Conservation (phyloP, 2,888 invertebrate genomes). For the Laothoe populi region DNA sequence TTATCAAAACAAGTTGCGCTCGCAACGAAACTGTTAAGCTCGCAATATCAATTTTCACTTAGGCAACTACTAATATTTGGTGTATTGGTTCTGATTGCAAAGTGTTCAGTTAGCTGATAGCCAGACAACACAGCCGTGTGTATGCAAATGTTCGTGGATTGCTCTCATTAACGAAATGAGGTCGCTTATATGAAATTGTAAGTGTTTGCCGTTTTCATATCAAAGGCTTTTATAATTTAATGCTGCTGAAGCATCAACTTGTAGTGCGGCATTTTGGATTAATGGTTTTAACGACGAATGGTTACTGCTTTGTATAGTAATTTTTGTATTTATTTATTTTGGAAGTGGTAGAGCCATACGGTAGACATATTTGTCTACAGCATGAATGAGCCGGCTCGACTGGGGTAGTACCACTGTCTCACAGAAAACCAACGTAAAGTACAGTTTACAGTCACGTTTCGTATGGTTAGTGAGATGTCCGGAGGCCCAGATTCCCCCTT, state of each 20-base stretch:
- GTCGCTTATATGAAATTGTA: conserved; percentile 64
- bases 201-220: conserved; percentile 35
- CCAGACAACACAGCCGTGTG: conserved; percentile 50
- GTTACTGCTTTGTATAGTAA: neutral
- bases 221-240: conserved; percentile 22
- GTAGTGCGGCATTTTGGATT: neutral
- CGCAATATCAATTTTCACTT: conserved; percentile 46
- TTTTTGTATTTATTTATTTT: no score
- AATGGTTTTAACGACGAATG: no score
- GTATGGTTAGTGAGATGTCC: no score
- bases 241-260: neutral
- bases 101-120: conserved; percentile 69
- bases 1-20: conserved; percentile 11
- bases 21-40: conserved; percentile 36
- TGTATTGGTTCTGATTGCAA: conserved; percentile 65
- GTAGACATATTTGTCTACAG: no score
- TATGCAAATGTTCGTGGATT: conserved; percentile 74
- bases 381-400: no score
- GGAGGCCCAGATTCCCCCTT: no score
- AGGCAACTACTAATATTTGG: conserved; percentile 45
- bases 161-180: conserved; percentile 75
- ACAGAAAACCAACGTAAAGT: no score
- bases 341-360: no score
- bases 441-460: no score
- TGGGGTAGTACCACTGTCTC: no score